Conservation (phyloP, 2,888 invertebrate genomes). For the Apodemia mormo region DNA sequence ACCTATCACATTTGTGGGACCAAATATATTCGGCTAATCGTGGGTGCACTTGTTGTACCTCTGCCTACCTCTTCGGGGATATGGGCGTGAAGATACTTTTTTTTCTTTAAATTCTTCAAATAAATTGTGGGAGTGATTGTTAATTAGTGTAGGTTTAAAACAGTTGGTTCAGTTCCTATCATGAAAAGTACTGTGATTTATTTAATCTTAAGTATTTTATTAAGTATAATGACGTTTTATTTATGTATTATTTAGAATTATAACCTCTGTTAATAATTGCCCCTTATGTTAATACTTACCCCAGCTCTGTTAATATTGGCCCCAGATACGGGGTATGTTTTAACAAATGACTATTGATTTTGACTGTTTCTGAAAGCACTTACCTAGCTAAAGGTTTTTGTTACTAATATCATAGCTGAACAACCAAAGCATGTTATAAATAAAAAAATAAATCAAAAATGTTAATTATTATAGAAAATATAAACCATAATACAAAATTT, state of each 20-base stretch:
- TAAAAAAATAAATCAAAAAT: background rate
- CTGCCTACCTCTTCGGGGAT: no score
- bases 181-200: no score
- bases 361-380: background rate
- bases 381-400: background rate
- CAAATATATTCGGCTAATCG: no score
- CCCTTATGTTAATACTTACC: conserved; percentile 29
- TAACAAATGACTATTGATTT: conserved; percentile 21
- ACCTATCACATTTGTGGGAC: no score
- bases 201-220: no score
- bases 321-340: conserved; percentile 26
- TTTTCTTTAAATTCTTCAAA: no score
- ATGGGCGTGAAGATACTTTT: no score
- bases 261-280: background rate
- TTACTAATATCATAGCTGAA: background rate
- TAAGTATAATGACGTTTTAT: background rate
- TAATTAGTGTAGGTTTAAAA: no score
- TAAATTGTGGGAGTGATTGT: no score
- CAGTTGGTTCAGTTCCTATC: no score
- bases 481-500: background rate
- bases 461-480: background rate
- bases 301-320: conserved; percentile 28
- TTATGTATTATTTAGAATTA: conserved; percentile 14
- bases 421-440: background rate
- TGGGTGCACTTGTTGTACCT: no score